Evolutionary conservation across 2,113 vertebrate species (phyloP), one percentile per base, ranked within the genome.

Genomic region (Puffinus mauretanicus): DNA sequence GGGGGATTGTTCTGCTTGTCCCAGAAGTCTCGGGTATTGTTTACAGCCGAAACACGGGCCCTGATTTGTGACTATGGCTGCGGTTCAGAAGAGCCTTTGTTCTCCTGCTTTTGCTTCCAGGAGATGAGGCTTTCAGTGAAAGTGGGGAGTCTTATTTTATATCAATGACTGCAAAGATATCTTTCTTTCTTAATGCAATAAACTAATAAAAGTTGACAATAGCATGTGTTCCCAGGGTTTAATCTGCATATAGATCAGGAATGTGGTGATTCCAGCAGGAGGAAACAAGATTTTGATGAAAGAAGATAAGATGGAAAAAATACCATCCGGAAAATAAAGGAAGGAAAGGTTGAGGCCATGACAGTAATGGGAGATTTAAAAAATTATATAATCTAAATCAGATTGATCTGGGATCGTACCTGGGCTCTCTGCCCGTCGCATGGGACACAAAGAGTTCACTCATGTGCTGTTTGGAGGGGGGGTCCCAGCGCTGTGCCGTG

Each of bases 231-330:
- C 81, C 88, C 29, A 27, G 93, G 32, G 83, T 82, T 85, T 95
- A 90, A 97, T 95, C 93, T 96, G 89, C 81, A 85, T 87, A 79
- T 62, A 93, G 93, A 96, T 97, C 94, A 85, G 86, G 77, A 97
- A 82, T 77, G 86, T n/a, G 54, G 91, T 87, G 96, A 71, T 93
- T 95, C 94, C 89, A 97, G 95, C 80, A 94, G 91, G 54, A 91
- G 75, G 97, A 97, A 97, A 91, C 93, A 79, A 95, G 86, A 76
- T 87, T 94, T 79, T 77, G 84, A 97, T 95, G 89, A 80, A 95
- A 91, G 91, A 84, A 95, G 96, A 94, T 95, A 94, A 94, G 81
- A 77, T 58, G 24, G 81, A 65, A 94, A 89, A 96, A 91, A 79
- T 51, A 85, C 70, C 76, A 64, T 76, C 83, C 13, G 10, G 88